Evolutionary conservation across 2,888 invertebrate genomes (phyloP).

Genomic region (Malthinus seriepunctatus): DNA sequence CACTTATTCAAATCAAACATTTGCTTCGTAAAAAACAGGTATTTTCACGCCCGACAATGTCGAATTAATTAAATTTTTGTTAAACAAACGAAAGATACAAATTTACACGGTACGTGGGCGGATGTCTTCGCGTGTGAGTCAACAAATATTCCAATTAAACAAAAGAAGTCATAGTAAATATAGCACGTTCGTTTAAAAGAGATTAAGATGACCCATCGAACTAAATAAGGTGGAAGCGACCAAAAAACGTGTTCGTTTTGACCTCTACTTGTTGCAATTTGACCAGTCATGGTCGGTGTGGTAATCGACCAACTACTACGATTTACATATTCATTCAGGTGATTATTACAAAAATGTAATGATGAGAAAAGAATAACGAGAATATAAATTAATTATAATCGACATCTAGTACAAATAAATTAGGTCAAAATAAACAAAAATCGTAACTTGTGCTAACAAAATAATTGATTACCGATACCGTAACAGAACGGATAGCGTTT

Average conservation of each 20-base stretch:
- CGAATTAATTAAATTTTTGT: no score
- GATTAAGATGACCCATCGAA: slow-evolving; percentile 6
- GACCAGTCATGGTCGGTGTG: background rate
- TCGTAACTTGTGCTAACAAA: background rate
- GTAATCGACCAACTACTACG: background rate
- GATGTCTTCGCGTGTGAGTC: background rate
- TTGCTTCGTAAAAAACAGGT: no score
- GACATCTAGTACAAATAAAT: background rate
- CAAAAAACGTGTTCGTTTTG: slow-evolving; percentile 3
- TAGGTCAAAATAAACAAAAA: background rate
- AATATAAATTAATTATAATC: background rate
- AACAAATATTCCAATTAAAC: slow-evolving; percentile 7
- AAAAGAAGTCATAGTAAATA: background rate
- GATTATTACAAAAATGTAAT: background rate
- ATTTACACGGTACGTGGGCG: background rate
- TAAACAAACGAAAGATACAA: background rate
- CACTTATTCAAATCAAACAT: no score
- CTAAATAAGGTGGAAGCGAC: slow-evolving; percentile 2
- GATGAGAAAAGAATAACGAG: background rate
- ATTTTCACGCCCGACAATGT: no score
- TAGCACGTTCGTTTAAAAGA: background rate
- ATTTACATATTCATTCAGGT: background rate
- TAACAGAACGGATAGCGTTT: slow-evolving; percentile 7
- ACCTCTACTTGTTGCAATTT: slow-evolving; percentile 2
- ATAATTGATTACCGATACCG: slow-evolving; percentile 6